These are phyloP conservation scores for Neodon shergylaensis DNA, from an alignment of 2,113 vertebrate species.

Conservation along the genomic window DNA sequence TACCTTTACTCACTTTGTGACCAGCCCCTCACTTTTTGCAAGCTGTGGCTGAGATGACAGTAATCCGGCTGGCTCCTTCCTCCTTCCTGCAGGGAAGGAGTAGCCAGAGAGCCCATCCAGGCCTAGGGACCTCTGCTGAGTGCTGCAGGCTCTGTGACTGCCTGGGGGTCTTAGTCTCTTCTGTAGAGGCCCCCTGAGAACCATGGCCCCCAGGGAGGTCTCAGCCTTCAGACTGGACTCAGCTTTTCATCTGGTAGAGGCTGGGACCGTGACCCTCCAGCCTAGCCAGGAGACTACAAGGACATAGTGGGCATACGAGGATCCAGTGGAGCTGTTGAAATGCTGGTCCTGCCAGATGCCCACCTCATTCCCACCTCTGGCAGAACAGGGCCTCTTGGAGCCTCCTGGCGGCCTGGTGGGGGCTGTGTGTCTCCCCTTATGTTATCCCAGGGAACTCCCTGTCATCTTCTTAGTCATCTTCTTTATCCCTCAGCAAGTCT, in stretches of 20 bases:
- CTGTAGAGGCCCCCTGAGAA: background rate
- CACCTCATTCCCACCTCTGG: accelerated
- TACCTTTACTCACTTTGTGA: background rate
- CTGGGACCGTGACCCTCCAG: background rate
- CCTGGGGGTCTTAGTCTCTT: background rate
- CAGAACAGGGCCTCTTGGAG: background rate
- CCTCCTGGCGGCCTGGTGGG: background rate
- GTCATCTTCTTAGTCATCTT: background rate
- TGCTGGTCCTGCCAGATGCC: background rate
- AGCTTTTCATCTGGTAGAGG: background rate
- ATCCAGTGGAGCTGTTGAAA: background rate
- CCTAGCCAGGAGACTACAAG: background rate
- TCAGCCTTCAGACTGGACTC: background rate
- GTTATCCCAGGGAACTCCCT: background rate
- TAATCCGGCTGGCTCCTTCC: background rate
- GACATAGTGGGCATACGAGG: too few species aligned
- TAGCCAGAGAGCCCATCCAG: background rate
- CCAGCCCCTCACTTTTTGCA: background rate
- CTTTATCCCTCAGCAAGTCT: background rate
- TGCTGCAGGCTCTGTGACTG: background rate
- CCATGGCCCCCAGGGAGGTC: background rate
- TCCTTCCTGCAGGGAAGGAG: background rate
- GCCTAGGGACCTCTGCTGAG: too few species aligned
- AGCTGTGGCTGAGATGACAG: background rate
- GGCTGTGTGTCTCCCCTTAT: background rate